Evolutionary conservation across 2,797 vertebrate genomes (phyloP), one percentile per base, ranked within the genome.

Genomic region (Rhinichthys osculus): DNA sequence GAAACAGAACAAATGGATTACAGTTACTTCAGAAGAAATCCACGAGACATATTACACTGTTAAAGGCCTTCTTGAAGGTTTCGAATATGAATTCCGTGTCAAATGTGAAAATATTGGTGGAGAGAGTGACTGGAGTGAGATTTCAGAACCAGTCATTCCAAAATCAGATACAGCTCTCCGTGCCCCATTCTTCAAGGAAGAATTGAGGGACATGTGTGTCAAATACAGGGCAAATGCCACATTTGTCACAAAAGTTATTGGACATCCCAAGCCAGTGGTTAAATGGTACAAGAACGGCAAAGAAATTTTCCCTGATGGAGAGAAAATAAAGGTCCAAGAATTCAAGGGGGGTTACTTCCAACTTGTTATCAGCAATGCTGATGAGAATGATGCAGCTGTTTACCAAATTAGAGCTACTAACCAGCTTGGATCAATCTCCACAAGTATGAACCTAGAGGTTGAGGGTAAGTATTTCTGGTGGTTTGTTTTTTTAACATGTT

Each of bases 381-480:
- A 97, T 7, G 98, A 99, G 85, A 96, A 93, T 0, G 98, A 99
- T 89, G 96, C 96, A 67, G 96, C 96, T 0, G 96, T 98, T 74
- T 99, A 99, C 91, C 98, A 99, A 95, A 95, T 99, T 88, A 96
- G 98, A 95, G 98, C 98, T 80, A 99, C 98, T 87, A 99, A 99
- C 93, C 95, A 98, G 91, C 95, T 96, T 91, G 98, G 98, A 89
- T 99, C 98, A 57, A 96, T 99, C 84, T 99, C 98, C 87, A 95
- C 97, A 84, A 98, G 96, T 81, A 97, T 97, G 82, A 97, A 97
- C 89, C 93, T 99, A 89, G 98, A 99, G 8, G 98, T 99, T 91
- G 98, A 99, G 97, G 98, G 98, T 99, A 94, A 93, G 90, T 90
- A 27, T 72, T 64, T 50, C 14, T 50, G 4, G 8, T 62, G 78